Conservation (phyloP, 2,888 invertebrate species). For the Saturnia japonica region DNA sequence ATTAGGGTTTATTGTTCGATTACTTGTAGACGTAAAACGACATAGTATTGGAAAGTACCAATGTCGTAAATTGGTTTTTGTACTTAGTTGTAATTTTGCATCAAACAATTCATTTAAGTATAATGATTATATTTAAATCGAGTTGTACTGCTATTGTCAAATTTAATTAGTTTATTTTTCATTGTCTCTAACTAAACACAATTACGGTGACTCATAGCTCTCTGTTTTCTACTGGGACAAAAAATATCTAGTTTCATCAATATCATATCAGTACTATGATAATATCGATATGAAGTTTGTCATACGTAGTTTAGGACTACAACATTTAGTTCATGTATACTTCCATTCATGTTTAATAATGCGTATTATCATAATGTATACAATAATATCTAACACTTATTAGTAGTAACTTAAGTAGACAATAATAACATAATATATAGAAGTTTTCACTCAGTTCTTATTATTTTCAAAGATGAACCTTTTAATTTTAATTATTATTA, state of each 20-base stretch:
- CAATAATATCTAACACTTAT: neutral
- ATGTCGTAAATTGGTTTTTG: constrained; percentile 5
- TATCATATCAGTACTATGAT: neutral
- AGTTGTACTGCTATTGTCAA: neutral
- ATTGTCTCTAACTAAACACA: neutral
- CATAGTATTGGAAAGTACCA: constrained; percentile 1
- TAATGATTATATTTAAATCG: neutral
- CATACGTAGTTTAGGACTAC: neutral
- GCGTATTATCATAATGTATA: neutral
- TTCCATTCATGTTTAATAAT: no score
- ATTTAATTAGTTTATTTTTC: neutral
- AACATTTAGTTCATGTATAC: neutral
- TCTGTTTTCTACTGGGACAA: neutral
- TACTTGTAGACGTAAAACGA: neutral
- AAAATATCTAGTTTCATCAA: constrained; percentile 5
- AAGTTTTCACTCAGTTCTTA: neutral
- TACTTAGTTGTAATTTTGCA: neutral
- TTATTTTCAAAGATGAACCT: neutral
- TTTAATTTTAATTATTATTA: neutral
- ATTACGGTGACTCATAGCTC: constrained; percentile 2
- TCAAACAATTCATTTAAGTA: neutral
- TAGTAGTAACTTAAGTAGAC: neutral
- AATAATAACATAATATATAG: neutral
- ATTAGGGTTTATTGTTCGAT: neutral
- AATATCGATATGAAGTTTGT: neutral